Evolutionary conservation across 1,140 invertebrate genomes (phyloP).

Genomic region (Pentalonia nigronervosa): DNA sequence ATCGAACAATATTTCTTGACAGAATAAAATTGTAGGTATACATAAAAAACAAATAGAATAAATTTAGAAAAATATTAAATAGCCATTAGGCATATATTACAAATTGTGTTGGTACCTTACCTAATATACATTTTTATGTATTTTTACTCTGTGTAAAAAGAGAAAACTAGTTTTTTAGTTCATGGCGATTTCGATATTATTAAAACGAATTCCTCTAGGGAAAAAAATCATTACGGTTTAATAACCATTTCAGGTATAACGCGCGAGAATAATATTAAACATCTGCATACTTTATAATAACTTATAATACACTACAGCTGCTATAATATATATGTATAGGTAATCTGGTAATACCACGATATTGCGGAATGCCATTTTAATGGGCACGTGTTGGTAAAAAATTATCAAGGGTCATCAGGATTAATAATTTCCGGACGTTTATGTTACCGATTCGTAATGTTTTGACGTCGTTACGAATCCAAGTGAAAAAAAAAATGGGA

Average conservation of each 20-base stretch:
- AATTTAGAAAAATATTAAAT: not conserved
- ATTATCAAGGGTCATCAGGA: not conserved
- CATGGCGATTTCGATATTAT: not conserved
- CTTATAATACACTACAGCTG: not conserved
- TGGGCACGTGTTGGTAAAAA: constrained; percentile 6
- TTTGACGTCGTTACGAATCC: not conserved
- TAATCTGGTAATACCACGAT: not conserved
- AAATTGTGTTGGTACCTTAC: not conserved
- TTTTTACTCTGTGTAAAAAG: not conserved
- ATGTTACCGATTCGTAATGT: not conserved
- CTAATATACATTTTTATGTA: not conserved
- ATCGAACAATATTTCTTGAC: not conserved
- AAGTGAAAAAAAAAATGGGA: not conserved
- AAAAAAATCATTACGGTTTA: constrained; percentile 14
- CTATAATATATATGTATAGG: not conserved
- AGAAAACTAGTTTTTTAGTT: constrained; percentile 2
- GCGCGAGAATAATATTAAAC: not conserved
- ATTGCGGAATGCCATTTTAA: constrained; percentile 9
- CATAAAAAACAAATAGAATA: not conserved
- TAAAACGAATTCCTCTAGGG: not conserved
- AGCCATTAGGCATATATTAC: not conserved
- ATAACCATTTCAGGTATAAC: not conserved
- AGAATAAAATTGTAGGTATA: not conserved
- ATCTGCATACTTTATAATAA: not conserved
- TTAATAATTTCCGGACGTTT: constrained; percentile 22